Conservation (phyloP, 35 echinoderm and acorn worm genomes). For the Heliocidaris tuberculata region DNA sequence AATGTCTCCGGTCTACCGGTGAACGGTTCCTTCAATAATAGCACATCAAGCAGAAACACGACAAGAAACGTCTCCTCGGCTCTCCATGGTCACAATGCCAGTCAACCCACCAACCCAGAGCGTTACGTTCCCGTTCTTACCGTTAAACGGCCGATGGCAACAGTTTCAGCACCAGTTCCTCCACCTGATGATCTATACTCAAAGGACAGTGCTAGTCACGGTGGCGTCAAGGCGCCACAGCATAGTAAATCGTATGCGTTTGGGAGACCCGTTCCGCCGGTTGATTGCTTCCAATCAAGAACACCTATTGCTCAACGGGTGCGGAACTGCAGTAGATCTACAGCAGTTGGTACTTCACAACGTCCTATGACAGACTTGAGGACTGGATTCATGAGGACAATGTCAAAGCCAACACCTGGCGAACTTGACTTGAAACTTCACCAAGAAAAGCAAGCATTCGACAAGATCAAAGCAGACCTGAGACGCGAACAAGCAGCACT, state of each 20-base stretch:
- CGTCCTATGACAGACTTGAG: slow-evolving; percentile 40
- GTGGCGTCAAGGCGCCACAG: not conserved
- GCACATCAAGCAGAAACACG: not conserved
- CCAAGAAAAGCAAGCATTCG: slow-evolving; percentile 44
- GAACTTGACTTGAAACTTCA: slow-evolving; percentile 60
- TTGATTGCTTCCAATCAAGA: slow-evolving; percentile 33
- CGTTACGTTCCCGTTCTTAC: slow-evolving; percentile 48
- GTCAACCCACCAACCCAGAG: not conserved
- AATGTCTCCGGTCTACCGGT: slow-evolving; percentile 39
- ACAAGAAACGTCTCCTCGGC: not conserved
- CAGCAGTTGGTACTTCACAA: not conserved
- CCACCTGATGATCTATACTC: not conserved
- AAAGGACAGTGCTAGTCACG: not conserved
- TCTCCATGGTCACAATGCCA: not conserved
- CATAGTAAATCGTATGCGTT: not conserved
- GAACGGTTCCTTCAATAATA: not conserved
- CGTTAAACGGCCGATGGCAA: slow-evolving; percentile 33
- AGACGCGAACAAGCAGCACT: not conserved
- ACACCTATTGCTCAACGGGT: slow-evolving; percentile 33
- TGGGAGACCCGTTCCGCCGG: slow-evolving; percentile 22
- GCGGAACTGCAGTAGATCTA: slow-evolving; percentile 26
- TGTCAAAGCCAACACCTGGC: slow-evolving; percentile 54
- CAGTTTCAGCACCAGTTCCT: not conserved
- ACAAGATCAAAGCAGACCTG: slow-evolving; percentile 9
- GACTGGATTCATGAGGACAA: slow-evolving; percentile 58